Evolutionary conservation across 2,797 vertebrate species (phyloP), one percentile per base, ranked within the genome.

Genomic region (Hyperoplus immaculatus): DNA sequence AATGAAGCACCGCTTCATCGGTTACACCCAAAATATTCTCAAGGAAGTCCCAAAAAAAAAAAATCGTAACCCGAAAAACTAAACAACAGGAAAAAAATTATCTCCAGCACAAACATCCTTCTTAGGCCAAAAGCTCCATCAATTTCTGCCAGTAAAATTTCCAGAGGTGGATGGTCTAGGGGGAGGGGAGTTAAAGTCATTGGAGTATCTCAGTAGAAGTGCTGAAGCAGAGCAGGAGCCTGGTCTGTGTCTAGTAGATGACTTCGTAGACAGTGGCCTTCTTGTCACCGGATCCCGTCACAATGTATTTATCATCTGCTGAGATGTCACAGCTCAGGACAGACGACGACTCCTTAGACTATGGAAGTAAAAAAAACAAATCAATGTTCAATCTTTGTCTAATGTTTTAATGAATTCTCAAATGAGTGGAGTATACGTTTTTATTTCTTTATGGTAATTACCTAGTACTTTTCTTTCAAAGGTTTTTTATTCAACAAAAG

Each of bases 321-420:
- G 96, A 96, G 88, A 96, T 96, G 93, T 96, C 96, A 36, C 96
- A 96, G 92, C 96, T 96, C 91, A 96, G 89, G 81, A 96, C 96
- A 1, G 96, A 96, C 4, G 96, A 96, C 7, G 95, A 96, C 82
- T 96, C 96, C 89, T 96, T 96, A 0, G 96, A 96, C 96, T 96
- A 92, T 4, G 11, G 64, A 47, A 45, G 54, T 1, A 73, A 83
- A 74, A 53, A 55, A 49, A 15, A 55, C 0, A 64, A 7, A 13
- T 14, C 21, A 11, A 1, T 14, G 13, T 77, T 49, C 16, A 56
- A 51, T 7, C 21, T 57, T 5, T 1, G 8, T 55, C 5, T 5
- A 0, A n/a, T 1, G 1, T 15, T 38, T 41, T 15, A 13, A n/a
- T 41, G n/a, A 11, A 5, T 38, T 68, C 16, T 36, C 16, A 8